A percentile compares a stretch with the other conserved stretches of the same genome.
Evolutionary conservation across 2,113 vertebrate species (phyloP).

Genomic region (Oncorhynchus masou): DNA sequence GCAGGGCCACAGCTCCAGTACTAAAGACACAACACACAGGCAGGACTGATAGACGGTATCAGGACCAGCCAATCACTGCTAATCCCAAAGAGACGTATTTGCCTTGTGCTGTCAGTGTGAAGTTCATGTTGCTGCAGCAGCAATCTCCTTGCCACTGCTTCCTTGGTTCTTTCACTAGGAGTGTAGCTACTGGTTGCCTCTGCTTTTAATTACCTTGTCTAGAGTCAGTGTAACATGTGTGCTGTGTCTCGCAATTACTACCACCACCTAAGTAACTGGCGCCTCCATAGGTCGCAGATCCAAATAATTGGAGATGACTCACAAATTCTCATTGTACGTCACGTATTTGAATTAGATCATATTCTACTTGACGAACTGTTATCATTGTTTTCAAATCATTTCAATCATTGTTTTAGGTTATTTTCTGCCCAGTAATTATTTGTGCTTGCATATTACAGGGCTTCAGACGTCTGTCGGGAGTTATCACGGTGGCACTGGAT

Average conservation of each 20-base stretch:
- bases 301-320: too few species aligned
- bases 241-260: too few species aligned
- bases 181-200: not conserved
- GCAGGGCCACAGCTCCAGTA: too few species aligned
- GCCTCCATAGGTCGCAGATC: too few species aligned
- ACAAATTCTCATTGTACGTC: not conserved
- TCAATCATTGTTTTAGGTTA: too few species aligned
- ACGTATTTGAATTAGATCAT: not conserved
- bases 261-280: too few species aligned
- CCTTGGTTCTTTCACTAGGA: not conserved
- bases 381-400: not conserved
- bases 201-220: not conserved
- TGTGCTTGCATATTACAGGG: too few species aligned
- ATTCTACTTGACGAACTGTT: not conserved
- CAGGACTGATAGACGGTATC: too few species aligned
- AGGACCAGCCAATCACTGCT: conserved; percentile 19
- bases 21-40: too few species aligned
- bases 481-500: too few species aligned
- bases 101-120: conserved; percentile 15
- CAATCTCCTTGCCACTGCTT: not conserved
- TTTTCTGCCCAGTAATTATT: not conserved
- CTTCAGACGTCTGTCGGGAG: too few species aligned
- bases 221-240: not conserved
- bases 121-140: conserved; percentile 6
- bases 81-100: conserved; percentile 18